Percentiles rank a stretch among this genome's conserved stretches.
Conservation (phyloP, 2,113 vertebrate species). For the Petroica traversi region DNA sequence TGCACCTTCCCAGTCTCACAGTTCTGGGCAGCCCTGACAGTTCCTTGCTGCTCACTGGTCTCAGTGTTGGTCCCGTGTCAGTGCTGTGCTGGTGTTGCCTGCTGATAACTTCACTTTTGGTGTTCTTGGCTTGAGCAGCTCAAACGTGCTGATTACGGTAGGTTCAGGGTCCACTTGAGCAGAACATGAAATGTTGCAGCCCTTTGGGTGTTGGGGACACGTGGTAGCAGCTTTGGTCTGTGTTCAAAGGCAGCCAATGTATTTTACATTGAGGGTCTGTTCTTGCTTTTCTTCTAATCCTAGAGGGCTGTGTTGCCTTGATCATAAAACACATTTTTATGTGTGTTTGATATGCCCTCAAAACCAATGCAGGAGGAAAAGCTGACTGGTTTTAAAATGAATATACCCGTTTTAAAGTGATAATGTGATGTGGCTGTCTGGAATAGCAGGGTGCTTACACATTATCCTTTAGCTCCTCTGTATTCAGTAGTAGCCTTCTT, state of each 20-base stretch:
- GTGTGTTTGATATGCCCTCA: neutral
- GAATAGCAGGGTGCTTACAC: neutral
- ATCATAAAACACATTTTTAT: neutral
- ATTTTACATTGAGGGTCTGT: neutral
- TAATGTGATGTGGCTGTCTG: neutral
- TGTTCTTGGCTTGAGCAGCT: neutral
- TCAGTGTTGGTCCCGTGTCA: neutral
- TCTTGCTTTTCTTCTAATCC: neutral
- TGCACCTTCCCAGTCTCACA: neutral
- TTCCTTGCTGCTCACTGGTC: neutral
- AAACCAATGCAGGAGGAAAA: neutral
- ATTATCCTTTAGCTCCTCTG: neutral
- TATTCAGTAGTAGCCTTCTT: neutral
- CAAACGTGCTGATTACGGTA: neutral
- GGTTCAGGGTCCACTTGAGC: neutral
- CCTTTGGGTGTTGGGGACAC: neutral
- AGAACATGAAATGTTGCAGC: neutral
- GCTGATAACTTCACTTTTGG: neutral
- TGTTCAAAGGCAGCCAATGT: neutral
- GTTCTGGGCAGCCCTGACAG: neutral
- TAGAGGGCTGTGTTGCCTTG: neutral
- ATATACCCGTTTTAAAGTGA: neutral
- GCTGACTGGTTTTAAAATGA: neutral
- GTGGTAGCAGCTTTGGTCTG: neutral
- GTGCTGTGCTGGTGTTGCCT: neutral